Conservation (phyloP, 2,113 vertebrate genomes). For the Thamnophis sirtalis region DNA sequence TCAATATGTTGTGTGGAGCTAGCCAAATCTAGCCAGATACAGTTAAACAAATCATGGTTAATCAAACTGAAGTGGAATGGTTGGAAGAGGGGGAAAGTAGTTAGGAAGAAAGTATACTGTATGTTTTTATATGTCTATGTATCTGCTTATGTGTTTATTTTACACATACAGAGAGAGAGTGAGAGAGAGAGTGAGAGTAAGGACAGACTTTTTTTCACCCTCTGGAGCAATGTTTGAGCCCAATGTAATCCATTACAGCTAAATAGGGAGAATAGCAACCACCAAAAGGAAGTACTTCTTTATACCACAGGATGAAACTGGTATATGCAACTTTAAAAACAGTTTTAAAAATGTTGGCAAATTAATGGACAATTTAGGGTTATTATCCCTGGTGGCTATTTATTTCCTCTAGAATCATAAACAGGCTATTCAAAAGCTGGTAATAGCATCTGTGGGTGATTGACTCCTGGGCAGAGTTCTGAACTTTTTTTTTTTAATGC, state of each 20-base stretch:
- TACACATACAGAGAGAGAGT: no score
- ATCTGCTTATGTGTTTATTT: background rate
- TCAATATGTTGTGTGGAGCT: background rate
- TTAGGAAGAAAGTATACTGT: background rate
- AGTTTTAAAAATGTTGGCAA: background rate
- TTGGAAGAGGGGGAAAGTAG: background rate
- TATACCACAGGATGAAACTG: background rate
- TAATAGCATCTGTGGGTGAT: background rate
- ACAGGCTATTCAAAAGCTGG: background rate
- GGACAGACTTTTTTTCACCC: background rate
- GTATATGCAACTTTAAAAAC: background rate
- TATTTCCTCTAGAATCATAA: background rate
- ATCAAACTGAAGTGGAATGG: background rate
- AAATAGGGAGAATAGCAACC: background rate
- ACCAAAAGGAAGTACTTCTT: background rate
- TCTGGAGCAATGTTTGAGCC: background rate
- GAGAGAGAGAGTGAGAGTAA: no score
- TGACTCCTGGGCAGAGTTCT: background rate
- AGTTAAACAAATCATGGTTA: background rate
- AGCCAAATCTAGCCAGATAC: background rate
- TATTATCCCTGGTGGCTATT: background rate
- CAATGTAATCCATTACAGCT: background rate
- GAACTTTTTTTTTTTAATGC: background rate
- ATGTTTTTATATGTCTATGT: background rate
- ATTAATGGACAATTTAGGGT: background rate